These are phyloP conservation scores for Heliconius erato DNA, from an alignment of 2,888 invertebrate species.

Conservation along the genomic window DNA sequence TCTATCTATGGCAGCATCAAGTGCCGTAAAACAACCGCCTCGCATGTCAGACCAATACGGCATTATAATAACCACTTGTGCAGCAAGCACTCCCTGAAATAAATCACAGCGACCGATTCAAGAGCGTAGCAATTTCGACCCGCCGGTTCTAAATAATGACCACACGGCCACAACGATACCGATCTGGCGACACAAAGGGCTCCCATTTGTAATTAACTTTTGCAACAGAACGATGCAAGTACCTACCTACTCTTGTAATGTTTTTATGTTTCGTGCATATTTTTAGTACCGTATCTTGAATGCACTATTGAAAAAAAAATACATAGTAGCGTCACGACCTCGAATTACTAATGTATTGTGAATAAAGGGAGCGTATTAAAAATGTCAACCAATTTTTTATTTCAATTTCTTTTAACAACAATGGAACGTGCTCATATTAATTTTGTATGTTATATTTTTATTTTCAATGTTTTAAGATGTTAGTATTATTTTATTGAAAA, in stretches of 20 bases:
- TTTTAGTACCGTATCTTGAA: constrained; percentile 28
- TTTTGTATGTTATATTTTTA: constrained; percentile 4
- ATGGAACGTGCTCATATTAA: not conserved
- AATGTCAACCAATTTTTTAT: constrained; percentile 5
- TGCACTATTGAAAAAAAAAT: constrained; percentile 27
- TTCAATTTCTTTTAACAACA: constrained; percentile 27
- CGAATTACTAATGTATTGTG: constrained; percentile 10
- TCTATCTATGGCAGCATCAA: constrained; percentile 36
- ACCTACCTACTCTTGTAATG: constrained; percentile 18
- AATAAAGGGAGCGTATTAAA: constrained; percentile 18
- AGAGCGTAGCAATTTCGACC: constrained; percentile 61
- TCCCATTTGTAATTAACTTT: constrained; percentile 49
- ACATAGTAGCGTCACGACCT: constrained; percentile 13
- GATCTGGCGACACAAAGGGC: constrained; percentile 44
- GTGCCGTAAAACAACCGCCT: constrained; percentile 30
- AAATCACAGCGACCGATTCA: constrained; percentile 63
- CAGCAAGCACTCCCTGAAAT: constrained; percentile 61
- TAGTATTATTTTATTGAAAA: constrained; percentile 19
- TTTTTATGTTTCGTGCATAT: constrained; percentile 36
- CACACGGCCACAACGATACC: constrained; percentile 43
- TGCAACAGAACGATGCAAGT: constrained; percentile 43
- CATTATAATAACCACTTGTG: constrained; percentile 73
- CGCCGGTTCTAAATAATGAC: constrained; percentile 68
- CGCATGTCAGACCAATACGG: constrained; percentile 70
- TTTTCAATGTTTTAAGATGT: not conserved